These are phyloP conservation scores for Saccostrea cuccullata DNA, from an alignment of 1,140 invertebrate species.

Conservation along the genomic window DNA sequence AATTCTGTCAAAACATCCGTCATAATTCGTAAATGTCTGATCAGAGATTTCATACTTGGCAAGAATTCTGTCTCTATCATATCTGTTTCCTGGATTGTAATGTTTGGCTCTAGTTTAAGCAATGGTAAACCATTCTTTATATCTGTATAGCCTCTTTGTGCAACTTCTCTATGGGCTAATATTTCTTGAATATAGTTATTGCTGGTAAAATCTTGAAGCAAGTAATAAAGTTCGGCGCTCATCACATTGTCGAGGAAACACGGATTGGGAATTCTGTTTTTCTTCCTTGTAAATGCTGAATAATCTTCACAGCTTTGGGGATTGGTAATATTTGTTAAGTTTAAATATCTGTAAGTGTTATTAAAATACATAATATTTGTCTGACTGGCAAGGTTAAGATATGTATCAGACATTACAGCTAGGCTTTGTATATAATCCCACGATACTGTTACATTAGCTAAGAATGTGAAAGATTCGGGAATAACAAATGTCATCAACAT, in stretches of 20 bases:
- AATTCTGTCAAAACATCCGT: background rate
- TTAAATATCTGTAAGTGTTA: background rate
- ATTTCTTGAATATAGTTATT: background rate
- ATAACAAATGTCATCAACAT: conserved; percentile 16
- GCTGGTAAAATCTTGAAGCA: background rate
- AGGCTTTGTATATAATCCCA: conserved; percentile 1
- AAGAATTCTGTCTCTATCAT: background rate
- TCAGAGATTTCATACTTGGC: background rate
- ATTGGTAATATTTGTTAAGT: conserved; percentile 12
- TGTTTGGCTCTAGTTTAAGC: background rate
- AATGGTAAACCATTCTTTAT: background rate
- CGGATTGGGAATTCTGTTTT: background rate
- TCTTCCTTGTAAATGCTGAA: background rate
- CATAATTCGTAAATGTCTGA: background rate
- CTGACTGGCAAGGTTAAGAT: background rate
- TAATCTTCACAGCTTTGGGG: background rate
- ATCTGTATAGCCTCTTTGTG: background rate
- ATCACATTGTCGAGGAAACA: background rate
- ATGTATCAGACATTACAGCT: background rate
- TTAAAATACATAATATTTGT: background rate
- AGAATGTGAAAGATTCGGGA: background rate
- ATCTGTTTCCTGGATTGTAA: background rate
- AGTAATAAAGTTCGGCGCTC: background rate
- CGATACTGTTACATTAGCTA: background rate
- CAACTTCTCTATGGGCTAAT: background rate